These are phyloP conservation scores for Pseudomyrmex pallidus DNA, from an alignment of 1,140 invertebrate genomes.

Conservation along the genomic window DNA sequence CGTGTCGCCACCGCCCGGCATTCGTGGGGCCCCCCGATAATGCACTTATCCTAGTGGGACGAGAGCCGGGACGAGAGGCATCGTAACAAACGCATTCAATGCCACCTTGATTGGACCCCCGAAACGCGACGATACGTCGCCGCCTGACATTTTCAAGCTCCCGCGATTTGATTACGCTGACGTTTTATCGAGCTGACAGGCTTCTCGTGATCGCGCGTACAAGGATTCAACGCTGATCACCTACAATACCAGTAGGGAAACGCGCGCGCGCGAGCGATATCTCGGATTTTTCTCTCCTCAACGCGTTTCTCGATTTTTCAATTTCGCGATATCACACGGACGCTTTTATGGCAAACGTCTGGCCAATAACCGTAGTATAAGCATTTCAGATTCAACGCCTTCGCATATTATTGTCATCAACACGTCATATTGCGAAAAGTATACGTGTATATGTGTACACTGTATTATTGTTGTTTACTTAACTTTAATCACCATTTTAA, in stretches of 20 bases:
- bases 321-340: neutral
- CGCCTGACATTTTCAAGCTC: conserved; percentile 62
- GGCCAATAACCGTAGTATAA: neutral
- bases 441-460: too few species aligned
- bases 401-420: too few species aligned
- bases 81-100: conserved; percentile 79
- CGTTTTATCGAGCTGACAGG: conserved; percentile 55
- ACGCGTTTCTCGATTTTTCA: conserved; percentile 12
- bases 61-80: conserved; percentile 51
- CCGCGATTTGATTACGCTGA: conserved; percentile 65
- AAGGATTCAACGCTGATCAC: conserved; percentile 18
- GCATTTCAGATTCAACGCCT: too few species aligned
- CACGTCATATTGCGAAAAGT: too few species aligned
- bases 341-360: neutral
- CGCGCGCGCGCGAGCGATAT: neutral
- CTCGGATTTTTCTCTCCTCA: neutral
- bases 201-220: conserved; percentile 42
- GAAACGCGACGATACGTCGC: conserved; percentile 74
- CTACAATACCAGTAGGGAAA: neutral
- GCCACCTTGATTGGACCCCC: conserved; percentile 78
- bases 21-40: conserved; percentile 70
- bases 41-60: conserved; percentile 72
- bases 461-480: too few species aligned
- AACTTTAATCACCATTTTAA: neutral
- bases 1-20: conserved; percentile 45